These are phyloP conservation scores for Clostera curtula DNA, from an alignment of 2,888 invertebrate genomes.

Conservation along the genomic window DNA sequence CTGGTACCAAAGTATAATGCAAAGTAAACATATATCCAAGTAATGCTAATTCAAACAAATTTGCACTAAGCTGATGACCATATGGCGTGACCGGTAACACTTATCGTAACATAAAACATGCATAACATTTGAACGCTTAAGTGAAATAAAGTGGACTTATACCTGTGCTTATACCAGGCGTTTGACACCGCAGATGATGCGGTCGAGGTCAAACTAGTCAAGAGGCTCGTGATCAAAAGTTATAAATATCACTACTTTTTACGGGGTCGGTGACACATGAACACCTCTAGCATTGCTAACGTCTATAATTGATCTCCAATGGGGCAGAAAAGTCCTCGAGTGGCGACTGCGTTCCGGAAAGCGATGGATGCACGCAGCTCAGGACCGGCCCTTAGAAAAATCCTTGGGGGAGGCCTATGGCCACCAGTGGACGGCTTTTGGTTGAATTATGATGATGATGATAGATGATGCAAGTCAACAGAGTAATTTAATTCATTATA, in stretches of 20 bases:
- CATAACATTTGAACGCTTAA: constrained; percentile 21
- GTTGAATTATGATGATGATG: too few relatives aligned
- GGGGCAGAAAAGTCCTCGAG: too few relatives aligned
- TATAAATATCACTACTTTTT: too few relatives aligned
- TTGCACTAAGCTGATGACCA: constrained; percentile 15
- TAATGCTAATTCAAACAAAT: constrained; percentile 13
- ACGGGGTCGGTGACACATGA: constrained; percentile 3
- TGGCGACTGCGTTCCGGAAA: too few relatives aligned
- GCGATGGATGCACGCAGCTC: too few relatives aligned
- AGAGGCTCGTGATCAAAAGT: too few relatives aligned
- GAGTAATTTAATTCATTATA: too few relatives aligned
- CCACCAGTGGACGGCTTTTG: too few relatives aligned
- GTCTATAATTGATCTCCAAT: not conserved
- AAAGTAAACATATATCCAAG: constrained; percentile 12
- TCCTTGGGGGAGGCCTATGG: too few relatives aligned
- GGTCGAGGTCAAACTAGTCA: constrained; percentile 14
- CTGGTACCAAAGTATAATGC: not conserved
- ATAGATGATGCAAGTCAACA: too few relatives aligned
- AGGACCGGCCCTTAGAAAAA: too few relatives aligned
- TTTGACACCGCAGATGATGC: constrained; percentile 8
- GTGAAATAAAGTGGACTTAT: constrained; percentile 17
- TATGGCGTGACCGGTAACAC: constrained; percentile 19
- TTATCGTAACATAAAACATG: constrained; percentile 17
- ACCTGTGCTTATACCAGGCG: constrained; percentile 10
- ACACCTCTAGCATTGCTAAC: constrained; percentile 4